These are phyloP conservation scores for Poeciliopsis prolifica DNA, from an alignment of 2,113 vertebrate species.

Conservation along the genomic window DNA sequence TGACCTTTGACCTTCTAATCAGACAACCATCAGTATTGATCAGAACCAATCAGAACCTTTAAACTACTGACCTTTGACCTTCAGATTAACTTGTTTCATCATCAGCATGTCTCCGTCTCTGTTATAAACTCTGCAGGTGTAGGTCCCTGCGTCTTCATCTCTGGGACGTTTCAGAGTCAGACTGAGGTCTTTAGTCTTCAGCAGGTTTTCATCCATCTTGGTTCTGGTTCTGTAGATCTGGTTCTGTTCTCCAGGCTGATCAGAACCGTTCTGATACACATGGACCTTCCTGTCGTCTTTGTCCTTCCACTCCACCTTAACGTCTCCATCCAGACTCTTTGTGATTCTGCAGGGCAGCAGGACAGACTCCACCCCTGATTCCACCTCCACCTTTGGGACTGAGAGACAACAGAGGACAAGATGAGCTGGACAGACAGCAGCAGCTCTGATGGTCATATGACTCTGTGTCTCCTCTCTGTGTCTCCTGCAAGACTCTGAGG, in stretches of 20 bases:
- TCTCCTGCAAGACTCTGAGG: no score
- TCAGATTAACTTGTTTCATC: not conserved
- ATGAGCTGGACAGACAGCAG: not conserved
- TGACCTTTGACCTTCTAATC: no score
- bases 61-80: slow-evolving; percentile 6
- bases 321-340: no score
- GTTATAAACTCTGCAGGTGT: slow-evolving; percentile 1
- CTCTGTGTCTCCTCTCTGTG: not conserved
- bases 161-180: not conserved
- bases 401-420: not conserved
- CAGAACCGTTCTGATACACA: not conserved
- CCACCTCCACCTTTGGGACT: no score
- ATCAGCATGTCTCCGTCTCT: not conserved
- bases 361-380: no score
- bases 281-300: not conserved
- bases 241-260: not conserved
- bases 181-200: not conserved
- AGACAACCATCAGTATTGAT: no score
- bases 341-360: no score
- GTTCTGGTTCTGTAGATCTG: not conserved
- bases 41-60: no score
- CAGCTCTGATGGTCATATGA: not conserved
- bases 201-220: not conserved
- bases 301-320: no score
- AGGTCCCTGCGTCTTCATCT: not conserved